A percentile compares a stretch with the other conserved stretches of the same genome.
Evolutionary conservation across 2,888 invertebrate genomes (phyloP).

Genomic region (Tenodera sinensis): DNA sequence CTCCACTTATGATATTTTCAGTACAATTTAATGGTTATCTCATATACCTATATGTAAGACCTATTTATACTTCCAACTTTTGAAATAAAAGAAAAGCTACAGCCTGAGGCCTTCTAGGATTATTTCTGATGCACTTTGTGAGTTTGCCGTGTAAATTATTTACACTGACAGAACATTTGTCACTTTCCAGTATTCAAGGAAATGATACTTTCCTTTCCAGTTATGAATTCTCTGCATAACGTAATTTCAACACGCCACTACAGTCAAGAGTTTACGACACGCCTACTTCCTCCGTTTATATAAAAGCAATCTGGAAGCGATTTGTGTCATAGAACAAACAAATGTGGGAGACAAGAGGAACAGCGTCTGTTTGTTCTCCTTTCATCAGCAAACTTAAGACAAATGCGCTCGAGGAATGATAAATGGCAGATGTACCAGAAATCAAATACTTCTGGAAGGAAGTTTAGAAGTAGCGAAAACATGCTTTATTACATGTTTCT

Average conservation of each 20-base stretch:
- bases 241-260: conserved; percentile 1
- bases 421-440: conserved; percentile 16
- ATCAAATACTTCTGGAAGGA: not conserved
- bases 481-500: not conserved
- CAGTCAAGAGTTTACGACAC: not conserved
- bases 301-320: conserved; percentile 25
- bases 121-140: too few relatives aligned
- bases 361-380: conserved; percentile 19
- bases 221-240: not conserved
- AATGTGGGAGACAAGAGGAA: conserved; percentile 9
- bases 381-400: conserved; percentile 15
- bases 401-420: conserved; percentile 23
- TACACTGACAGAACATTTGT: not conserved
- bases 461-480: not conserved
- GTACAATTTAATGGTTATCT: too few relatives aligned
- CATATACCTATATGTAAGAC: too few relatives aligned
- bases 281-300: conserved; percentile 21
- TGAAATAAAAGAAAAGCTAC: too few relatives aligned
- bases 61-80: too few relatives aligned
- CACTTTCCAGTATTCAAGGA: not conserved
- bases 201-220: not conserved
- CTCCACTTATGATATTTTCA: too few relatives aligned
- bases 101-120: too few relatives aligned
- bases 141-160: too few relatives aligned
- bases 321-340: conserved; percentile 28